A percentile compares a stretch with the other conserved stretches of the same genome.
These are phyloP conservation scores for Drosophila austrosaltans DNA, from an alignment of 2,888 invertebrate species.

Conservation along the genomic window DNA sequence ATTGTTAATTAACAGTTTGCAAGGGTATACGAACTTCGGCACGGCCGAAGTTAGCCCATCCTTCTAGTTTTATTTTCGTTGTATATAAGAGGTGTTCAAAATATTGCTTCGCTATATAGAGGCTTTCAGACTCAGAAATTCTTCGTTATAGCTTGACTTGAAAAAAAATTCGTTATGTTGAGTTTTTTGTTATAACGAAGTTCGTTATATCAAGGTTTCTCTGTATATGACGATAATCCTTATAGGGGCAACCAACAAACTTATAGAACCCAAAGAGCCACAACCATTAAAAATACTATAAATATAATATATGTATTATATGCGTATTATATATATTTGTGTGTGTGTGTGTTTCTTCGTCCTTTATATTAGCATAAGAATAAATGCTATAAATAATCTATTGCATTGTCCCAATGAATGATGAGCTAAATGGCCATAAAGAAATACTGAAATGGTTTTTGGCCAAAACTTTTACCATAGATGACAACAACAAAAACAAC, in stretches of 20 bases:
- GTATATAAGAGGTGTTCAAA: too few relatives aligned
- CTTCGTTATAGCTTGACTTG: too few relatives aligned
- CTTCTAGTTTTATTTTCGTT: too few relatives aligned
- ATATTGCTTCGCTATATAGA: too few relatives aligned
- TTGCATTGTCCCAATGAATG: conserved; percentile 21
- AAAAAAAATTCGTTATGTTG: too few relatives aligned
- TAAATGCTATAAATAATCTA: conserved; percentile 28
- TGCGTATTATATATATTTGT: not conserved
- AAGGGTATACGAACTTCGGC: too few relatives aligned
- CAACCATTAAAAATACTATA: conserved; percentile 19
- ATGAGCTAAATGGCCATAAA: conserved; percentile 31
- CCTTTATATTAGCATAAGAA: conserved; percentile 24
- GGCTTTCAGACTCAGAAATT: too few relatives aligned
- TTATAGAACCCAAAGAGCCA: not conserved
- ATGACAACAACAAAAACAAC: conserved; percentile 11
- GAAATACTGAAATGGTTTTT: conserved; percentile 25
- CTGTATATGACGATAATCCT: not conserved
- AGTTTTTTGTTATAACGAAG: too few relatives aligned
- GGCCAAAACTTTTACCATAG: conserved; percentile 13
- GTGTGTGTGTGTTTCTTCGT: not conserved
- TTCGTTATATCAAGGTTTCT: too few relatives aligned
- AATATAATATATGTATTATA: conserved; percentile 27
- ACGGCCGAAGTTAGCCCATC: too few relatives aligned
- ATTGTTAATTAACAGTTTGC: too few relatives aligned
- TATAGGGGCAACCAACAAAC: not conserved